Evolutionary conservation across 2,113 vertebrate genomes (phyloP).

Genomic region (Corythoichthys intestinalis): DNA sequence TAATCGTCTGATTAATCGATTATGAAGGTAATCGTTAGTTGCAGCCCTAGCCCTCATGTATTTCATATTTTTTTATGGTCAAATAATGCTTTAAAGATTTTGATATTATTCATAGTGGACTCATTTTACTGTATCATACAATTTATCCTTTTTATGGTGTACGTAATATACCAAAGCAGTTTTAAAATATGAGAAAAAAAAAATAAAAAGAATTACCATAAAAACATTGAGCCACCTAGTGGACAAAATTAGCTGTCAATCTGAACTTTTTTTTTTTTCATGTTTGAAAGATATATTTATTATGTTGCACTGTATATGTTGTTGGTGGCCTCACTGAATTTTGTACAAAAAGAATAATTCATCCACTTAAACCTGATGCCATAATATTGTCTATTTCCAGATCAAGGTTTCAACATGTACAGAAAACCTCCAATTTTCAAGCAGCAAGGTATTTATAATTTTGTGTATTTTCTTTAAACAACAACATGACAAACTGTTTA

Average conservation of each 20-base stretch:
- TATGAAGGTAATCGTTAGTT: too few relatives aligned
- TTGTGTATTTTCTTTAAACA: background rate
- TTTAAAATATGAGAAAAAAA: too few relatives aligned
- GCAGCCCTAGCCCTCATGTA: too few relatives aligned
- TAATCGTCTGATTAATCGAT: too few relatives aligned
- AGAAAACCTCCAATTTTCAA: conserved; percentile 96
- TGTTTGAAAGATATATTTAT: background rate
- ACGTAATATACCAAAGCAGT: too few relatives aligned
- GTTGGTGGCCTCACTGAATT: background rate
- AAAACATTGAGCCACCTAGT: conserved; percentile 88
- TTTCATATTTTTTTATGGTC: too few relatives aligned
- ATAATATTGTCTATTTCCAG: conserved; percentile 75
- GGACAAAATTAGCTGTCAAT: conserved; percentile 57
- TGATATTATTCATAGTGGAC: background rate
- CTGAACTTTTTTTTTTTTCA: background rate
- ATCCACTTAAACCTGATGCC: background rate
- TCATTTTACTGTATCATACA: too few relatives aligned
- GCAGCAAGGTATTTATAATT: conserved; percentile 80
- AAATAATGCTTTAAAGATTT: background rate
- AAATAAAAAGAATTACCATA: too few relatives aligned
- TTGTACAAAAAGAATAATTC: background rate
- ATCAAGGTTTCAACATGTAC: conserved; percentile 94
- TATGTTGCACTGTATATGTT: background rate
- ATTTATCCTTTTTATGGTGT: too few relatives aligned
- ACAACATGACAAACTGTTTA: background rate